Percentiles rank a stretch among this genome's conserved stretches.
Evolutionary conservation across 2,797 vertebrate genomes (phyloP).

Genomic region (Pangasius mekongensis): DNA sequence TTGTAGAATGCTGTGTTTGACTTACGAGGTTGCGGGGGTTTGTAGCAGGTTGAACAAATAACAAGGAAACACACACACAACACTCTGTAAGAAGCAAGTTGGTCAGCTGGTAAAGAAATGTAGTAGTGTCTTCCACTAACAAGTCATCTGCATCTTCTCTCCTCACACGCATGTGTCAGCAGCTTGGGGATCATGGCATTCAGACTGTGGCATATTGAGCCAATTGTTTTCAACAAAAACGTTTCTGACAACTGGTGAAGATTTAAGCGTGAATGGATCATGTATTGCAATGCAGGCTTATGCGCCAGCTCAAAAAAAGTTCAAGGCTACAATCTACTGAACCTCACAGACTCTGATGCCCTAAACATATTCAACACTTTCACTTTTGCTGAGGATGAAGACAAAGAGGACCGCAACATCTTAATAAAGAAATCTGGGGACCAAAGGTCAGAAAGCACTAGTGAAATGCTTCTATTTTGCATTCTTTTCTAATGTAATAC

Average conservation of each 20-base stretch:
- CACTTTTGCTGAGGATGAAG: conserved; percentile 1
- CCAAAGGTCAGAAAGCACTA: background rate
- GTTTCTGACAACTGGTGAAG: background rate
- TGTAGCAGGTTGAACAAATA: background rate
- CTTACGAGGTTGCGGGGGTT: background rate
- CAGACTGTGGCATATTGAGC: background rate
- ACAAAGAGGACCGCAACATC: conserved; percentile 6
- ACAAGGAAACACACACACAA: background rate
- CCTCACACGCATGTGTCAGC: background rate
- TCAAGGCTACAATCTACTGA: conserved; percentile 26
- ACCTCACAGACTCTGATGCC: background rate
- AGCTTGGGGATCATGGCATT: background rate
- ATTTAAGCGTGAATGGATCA: background rate
- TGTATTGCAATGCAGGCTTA: background rate
- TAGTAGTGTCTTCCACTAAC: background rate
- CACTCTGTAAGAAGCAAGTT: background rate
- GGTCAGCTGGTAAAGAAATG: background rate
- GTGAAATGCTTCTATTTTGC: background rate
- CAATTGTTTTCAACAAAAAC: background rate
- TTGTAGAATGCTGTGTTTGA: background rate
- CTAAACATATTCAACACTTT: conserved; percentile 15
- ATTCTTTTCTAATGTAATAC: background rate
- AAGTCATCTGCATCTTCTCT: background rate
- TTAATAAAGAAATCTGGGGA: conserved; percentile 13
- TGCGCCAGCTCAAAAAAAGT: conserved; percentile 25